Evolutionary conservation across 2,113 vertebrate genomes (phyloP), one percentile per base, ranked within the genome.

Genomic region (Sceloporus tristichus): DNA sequence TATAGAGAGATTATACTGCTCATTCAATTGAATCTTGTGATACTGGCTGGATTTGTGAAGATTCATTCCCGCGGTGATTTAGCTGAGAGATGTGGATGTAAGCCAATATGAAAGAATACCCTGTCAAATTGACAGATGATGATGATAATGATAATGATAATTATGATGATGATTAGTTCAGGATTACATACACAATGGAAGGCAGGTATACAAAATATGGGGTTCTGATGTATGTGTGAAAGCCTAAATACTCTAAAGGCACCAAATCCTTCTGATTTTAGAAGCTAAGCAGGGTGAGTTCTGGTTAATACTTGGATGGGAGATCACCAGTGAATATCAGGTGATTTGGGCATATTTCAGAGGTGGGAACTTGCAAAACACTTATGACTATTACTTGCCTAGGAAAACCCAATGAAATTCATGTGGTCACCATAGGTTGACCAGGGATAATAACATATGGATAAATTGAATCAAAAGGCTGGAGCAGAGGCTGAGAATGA

Each of bases 401-500:
- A 34, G 34, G 34, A 34, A 34, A 34, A 34, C 34, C 34, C 34
- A 34, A 34, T 34, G 34, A 34, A 34, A 34, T 34, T 34, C 34
- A 34, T 34, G 34, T 34, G 34, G 34, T 34, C 34, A 34, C 34
- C 34, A 34, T 34, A 34, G 1, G 34, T 34, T 94, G 82, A 40
- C 91, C 27, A 9, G 92, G 93, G 92, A 92, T 70, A 90, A 65
- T 92, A 92, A 84, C 92, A 91, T 92, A 93, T 90, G 93, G 89
- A 94, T 92, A 95, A 96, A 95, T 95, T 91, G 95, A 96, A 94
- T 88, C 94, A 93, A 95, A 94, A 95, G 88, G 88, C 91, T 88
- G 89, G 90, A 94, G 87, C 90, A 91, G 71, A 91, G 87, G 88
- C 92, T 94, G 91, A 91, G 91, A 29, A 93, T 94, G 91, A 93